Evolutionary conservation across 2,113 vertebrate species (phyloP), one percentile per base, ranked within the genome.

Genomic region (Amphilophus citrinellus): DNA sequence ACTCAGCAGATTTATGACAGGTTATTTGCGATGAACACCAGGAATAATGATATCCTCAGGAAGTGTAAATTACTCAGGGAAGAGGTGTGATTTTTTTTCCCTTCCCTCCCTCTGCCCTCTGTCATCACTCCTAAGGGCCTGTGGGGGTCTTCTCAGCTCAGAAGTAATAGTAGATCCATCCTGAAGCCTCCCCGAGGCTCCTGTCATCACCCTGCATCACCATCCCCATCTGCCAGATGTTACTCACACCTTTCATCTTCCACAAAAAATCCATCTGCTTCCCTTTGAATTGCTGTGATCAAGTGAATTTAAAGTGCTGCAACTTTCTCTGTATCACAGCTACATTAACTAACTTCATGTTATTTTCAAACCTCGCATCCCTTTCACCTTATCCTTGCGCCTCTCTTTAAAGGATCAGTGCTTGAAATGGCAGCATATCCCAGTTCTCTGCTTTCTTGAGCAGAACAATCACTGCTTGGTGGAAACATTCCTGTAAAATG

Each of bases 121-220:
- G n/a, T 65, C 32, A 47, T 77, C 30, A 56, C 47, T 56, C 32
- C 7, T 6, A 56, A 47, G 61, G 32, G 56, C 77, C 30, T 2
- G 1, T 30, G 47, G 61, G 47, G 39, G 39, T 59, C 76, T 77
- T 44, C 75, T 42, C 42, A 71, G 65, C 65, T 71, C 65, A 50
- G 42, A 71, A 50, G 42, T 44, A 68, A 50, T 71, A 71, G 65
- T 50, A 71, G 24, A 71, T 30, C 18, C 47, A 71, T 50, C 44
- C 44, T n/a, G 66, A 73, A 73, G 66, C 44, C 66, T 53, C 66
- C 66, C 66, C 2, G 15, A 32, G 66, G 66, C 27, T 53, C 44
- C 66, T 73, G 66, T 73, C 66, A 53, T 73, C 66, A 73, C 66
- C 66, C 66, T 73, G 66, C 17, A 6, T 73, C 66, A 73, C 66